Evolutionary conservation across 92 coral and sea anemone species (phyloP).

Genomic region (Bergia puertoricense): DNA sequence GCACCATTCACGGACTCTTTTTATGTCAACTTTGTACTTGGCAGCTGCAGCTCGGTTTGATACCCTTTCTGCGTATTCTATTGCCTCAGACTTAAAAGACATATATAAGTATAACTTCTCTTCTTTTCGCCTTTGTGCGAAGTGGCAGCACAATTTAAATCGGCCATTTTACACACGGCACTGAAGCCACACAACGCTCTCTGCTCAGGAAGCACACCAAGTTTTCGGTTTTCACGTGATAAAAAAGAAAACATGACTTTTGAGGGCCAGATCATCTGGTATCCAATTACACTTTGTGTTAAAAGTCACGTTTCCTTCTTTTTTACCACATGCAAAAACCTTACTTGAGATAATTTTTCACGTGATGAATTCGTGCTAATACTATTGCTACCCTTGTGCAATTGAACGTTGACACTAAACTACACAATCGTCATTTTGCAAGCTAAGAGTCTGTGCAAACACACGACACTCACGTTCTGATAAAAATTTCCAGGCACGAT

Average conservation of each 20-base stretch:
- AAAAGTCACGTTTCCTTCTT: too few species aligned
- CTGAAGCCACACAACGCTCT: constrained; percentile 15
- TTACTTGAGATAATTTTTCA: not conserved
- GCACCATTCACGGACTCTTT: constrained; percentile 47
- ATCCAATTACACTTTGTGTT: too few species aligned
- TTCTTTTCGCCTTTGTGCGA: constrained; percentile 45
- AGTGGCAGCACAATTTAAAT: constrained; percentile 20
- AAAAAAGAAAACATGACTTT: not conserved
- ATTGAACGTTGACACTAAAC: constrained; percentile 16
- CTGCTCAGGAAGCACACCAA: too few species aligned
- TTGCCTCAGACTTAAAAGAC: constrained; percentile 44
- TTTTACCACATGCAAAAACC: not conserved
- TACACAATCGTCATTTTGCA: constrained; percentile 1
- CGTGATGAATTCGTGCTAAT: not conserved
- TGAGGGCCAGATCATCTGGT: too few species aligned
- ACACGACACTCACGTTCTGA: not conserved
- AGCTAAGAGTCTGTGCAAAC: not conserved
- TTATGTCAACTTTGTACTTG: constrained; percentile 51
- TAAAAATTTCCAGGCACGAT: constrained; percentile 6
- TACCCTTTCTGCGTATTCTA: constrained; percentile 48
- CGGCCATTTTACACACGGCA: constrained; percentile 33
- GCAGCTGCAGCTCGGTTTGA: constrained; percentile 44
- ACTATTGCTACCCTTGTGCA: constrained; percentile 14
- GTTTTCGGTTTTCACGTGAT: too few species aligned
- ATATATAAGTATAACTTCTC: constrained; percentile 39